Conservation (phyloP, 1,140 invertebrate genomes). For the Drosophila teissieri region DNA sequence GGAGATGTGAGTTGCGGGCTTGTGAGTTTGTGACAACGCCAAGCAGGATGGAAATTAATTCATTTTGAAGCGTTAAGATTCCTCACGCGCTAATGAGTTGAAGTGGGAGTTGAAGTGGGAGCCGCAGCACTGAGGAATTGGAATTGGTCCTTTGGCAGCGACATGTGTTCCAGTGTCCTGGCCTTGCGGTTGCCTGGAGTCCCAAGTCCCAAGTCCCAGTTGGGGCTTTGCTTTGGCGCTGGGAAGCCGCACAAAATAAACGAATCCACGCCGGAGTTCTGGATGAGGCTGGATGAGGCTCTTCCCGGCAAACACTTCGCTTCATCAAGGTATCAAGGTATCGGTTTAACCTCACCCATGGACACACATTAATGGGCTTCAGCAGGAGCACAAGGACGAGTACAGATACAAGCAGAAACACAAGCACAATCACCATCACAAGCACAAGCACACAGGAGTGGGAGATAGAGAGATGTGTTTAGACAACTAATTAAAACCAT, state of each 20-base stretch:
- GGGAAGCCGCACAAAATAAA: constrained; percentile 47
- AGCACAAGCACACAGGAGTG: background rate
- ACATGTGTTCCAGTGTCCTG: constrained; percentile 62
- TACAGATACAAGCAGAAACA: too few relatives aligned
- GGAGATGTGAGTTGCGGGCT: constrained; percentile 9
- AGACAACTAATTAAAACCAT: constrained; percentile 46
- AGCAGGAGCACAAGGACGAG: too few relatives aligned
- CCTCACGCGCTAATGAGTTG: constrained; percentile 80
- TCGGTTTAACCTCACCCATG: constrained; percentile 13
- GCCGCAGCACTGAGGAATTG: constrained; percentile 4
- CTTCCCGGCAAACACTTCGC: constrained; percentile 37
- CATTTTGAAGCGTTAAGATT: constrained; percentile 82
- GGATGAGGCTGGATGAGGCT: background rate
- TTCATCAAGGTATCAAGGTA: constrained; percentile 42
- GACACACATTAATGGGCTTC: background rate
- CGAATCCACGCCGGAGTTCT: constrained; percentile 6
- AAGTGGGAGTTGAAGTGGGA: constrained; percentile 76
- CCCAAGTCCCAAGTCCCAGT: background rate
- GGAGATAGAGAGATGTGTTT: constrained; percentile 15
- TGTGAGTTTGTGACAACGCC: constrained; percentile 62
- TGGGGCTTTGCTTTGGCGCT: constrained; percentile 20
- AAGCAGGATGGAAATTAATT: constrained; percentile 82
- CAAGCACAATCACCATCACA: background rate
- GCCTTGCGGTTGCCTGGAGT: constrained; percentile 40
- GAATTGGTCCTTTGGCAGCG: constrained; percentile 17